Evolutionary conservation across 2,113 vertebrate genomes (phyloP).

Genomic region (Limanda limanda): DNA sequence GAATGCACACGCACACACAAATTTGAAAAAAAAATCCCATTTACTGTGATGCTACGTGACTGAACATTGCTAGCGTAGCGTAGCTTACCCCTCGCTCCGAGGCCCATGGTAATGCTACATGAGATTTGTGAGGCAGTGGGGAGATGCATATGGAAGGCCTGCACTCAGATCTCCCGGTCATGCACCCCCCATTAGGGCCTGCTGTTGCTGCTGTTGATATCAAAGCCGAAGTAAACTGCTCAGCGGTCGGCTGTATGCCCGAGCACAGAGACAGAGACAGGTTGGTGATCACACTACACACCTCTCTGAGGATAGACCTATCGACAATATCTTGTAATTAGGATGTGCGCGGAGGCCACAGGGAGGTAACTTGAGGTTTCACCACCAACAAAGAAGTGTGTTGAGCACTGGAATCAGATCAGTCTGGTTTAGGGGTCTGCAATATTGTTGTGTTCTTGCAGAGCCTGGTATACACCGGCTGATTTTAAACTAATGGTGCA

Average conservation of each 20-base stretch:
- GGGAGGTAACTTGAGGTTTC: slow-evolving; percentile 58
- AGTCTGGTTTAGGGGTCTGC: slow-evolving; percentile 30
- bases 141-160: slow-evolving; percentile 78
- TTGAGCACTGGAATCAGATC: slow-evolving; percentile 8
- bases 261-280: slow-evolving; percentile 66
- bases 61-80: slow-evolving; percentile 75
- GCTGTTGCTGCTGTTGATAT: slow-evolving; percentile 76
- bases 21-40: slow-evolving; percentile 76
- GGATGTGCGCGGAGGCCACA: slow-evolving; percentile 65
- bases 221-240: slow-evolving; percentile 77
- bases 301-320: slow-evolving; percentile 49
- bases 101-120: slow-evolving; percentile 77
- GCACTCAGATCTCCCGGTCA: slow-evolving; percentile 77
- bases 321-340: slow-evolving; percentile 69
- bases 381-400: slow-evolving; percentile 51
- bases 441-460: slow-evolving; percentile 13
- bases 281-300: slow-evolving; percentile 56
- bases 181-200: slow-evolving; percentile 78
- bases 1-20: slow-evolving; percentile 58
- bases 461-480: slow-evolving; percentile 15
- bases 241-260: slow-evolving; percentile 71
- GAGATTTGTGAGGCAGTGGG: slow-evolving; percentile 81
- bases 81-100: slow-evolving; percentile 70
- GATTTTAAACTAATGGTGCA: slow-evolving; percentile 58
- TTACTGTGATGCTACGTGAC: slow-evolving; percentile 81